Conservation (phyloP, 2,797 vertebrate species). For the Anomalospiza imberbis region DNA sequence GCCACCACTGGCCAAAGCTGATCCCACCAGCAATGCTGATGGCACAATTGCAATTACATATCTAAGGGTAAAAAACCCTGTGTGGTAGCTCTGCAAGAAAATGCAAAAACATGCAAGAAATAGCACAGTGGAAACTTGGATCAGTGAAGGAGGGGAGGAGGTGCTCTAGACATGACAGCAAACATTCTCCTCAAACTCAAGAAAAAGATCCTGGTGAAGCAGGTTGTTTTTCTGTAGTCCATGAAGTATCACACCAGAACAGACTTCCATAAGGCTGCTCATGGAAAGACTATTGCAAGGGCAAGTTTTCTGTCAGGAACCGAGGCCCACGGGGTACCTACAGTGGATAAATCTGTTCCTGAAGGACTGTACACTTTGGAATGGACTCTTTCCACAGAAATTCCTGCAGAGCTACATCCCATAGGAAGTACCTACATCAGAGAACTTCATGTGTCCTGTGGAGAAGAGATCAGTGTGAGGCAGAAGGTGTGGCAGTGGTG, state of each 20-base stretch:
- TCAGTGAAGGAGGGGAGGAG: neutral
- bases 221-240: neutral
- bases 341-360: neutral
- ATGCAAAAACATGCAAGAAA: neutral
- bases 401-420: neutral
- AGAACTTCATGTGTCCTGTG: neutral
- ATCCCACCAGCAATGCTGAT: neutral
- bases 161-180: neutral
- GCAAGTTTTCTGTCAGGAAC: neutral
- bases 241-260: neutral
- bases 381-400: neutral
- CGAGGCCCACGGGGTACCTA: neutral
- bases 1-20: neutral
- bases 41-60: neutral
- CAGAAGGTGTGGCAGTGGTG: neutral
- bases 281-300: accelerated
- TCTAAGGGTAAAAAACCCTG: accelerated
- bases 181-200: neutral
- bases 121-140: neutral
- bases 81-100: neutral
- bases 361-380: neutral
- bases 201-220: neutral
- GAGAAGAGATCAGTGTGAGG: neutral
- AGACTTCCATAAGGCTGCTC: neutral
- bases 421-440: accelerated